Evolutionary conservation across 1,140 invertebrate genomes (phyloP).

Genomic region (Adelges cooleyi): DNA sequence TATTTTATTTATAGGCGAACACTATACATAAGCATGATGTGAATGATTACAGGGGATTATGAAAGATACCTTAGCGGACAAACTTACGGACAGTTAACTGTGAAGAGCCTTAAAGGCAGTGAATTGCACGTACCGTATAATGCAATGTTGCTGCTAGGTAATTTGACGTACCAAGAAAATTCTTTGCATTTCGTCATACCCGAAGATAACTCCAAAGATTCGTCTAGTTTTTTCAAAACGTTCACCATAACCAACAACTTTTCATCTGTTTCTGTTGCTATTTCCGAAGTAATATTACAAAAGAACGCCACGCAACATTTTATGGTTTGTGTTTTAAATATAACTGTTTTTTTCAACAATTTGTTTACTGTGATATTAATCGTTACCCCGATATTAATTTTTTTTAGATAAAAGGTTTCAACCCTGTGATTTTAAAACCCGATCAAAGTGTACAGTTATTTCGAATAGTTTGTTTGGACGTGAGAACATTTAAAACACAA

Average conservation of each 20-base stretch:
- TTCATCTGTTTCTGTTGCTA: constrained; percentile 17
- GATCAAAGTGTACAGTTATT: constrained; percentile 21
- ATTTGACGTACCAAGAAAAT: constrained; percentile 15
- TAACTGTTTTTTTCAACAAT: too few species aligned
- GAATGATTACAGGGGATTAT: constrained; percentile 21
- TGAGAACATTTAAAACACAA: constrained; percentile 6
- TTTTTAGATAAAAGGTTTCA: constrained; percentile 23
- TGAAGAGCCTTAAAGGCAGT: constrained; percentile 15
- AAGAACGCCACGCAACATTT: constrained; percentile 21
- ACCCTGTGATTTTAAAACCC: constrained; percentile 12
- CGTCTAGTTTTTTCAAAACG: constrained; percentile 3
- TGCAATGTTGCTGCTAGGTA: not conserved
- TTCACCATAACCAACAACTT: constrained; percentile 16
- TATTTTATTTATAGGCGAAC: too few species aligned
- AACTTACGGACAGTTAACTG: constrained; percentile 8
- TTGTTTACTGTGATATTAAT: too few species aligned
- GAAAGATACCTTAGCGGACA: constrained; percentile 9
- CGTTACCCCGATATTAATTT: too few species aligned
- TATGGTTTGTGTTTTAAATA: constrained; percentile 11
- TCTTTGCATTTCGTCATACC: constrained; percentile 20
- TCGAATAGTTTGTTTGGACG: constrained; percentile 11
- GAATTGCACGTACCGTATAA: constrained; percentile 7
- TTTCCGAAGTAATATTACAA: constrained; percentile 15
- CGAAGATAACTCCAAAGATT: constrained; percentile 23
- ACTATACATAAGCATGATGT: too few species aligned